Percentiles rank a stretch among this genome's conserved stretches.
phyloP scores from a whole-genome alignment of 1,140 invertebrate species.

The Gyrodactylus salaris region DNA sequence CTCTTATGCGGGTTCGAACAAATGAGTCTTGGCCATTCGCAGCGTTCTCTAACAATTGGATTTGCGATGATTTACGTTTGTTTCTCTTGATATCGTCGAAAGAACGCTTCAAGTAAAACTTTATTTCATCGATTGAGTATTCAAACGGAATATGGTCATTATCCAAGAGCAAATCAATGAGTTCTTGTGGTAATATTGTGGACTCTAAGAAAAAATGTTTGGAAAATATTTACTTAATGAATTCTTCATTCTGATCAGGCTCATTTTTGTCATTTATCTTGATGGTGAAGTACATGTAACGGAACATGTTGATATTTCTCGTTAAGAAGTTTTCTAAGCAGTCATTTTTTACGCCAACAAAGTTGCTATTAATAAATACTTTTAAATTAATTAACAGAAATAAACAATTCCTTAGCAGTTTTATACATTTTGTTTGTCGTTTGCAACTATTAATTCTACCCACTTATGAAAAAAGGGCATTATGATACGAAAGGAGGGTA shows the following conservation, averaged over 20 bases:
- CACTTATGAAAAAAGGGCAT: not conserved
- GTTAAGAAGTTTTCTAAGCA: not conserved
- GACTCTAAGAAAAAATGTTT: not conserved
- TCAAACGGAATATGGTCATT: not conserved
- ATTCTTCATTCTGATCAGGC: not conserved
- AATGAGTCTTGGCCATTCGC: not conserved
- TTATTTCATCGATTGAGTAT: not conserved
- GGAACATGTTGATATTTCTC: too few relatives aligned
- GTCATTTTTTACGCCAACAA: not conserved
- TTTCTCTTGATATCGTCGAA: not conserved
- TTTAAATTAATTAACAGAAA: not conserved
- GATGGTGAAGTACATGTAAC: too few relatives aligned
- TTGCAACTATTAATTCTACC: not conserved
- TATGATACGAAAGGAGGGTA: not conserved
- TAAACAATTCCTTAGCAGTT: not conserved
- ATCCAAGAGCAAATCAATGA: not conserved
- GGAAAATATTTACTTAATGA: not conserved
- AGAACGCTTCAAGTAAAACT: not conserved
- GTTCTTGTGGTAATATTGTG: not conserved
- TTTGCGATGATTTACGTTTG: not conserved
- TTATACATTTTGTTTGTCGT: not conserved
- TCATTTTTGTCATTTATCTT: too few relatives aligned
- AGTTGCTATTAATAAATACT: not conserved
- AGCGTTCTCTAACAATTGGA: not conserved
- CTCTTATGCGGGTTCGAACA: not conserved